Evolutionary conservation across 2,797 vertebrate genomes (phyloP).

Genomic region (Tarsius wallacei): DNA sequence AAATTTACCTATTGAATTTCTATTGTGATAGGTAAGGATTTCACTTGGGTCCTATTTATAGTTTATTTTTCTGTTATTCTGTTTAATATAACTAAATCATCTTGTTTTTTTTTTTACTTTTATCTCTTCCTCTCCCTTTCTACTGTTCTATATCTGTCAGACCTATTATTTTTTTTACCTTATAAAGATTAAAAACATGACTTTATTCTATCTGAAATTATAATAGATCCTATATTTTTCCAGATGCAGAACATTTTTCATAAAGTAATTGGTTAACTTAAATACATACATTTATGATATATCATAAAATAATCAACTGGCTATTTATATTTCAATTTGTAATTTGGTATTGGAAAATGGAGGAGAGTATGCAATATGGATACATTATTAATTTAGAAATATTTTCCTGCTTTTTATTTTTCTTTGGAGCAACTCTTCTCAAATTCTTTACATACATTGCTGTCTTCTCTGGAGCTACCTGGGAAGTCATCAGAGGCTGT

Average conservation of each 20-base stretch:
- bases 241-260: not conserved
- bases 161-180: not conserved
- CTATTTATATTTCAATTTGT: not conserved
- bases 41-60: not conserved
- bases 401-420: not conserved
- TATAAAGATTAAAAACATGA: not conserved
- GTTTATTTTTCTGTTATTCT: not conserved
- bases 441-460: not conserved
- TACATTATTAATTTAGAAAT: not conserved
- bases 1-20: not conserved
- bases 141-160: not conserved
- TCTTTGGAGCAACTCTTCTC: not conserved
- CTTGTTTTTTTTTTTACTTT: not conserved
- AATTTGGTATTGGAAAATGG: not conserved
- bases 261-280: not conserved
- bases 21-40: not conserved
- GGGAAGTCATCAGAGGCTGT: not conserved
- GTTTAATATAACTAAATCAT: not conserved
- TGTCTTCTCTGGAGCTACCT: not conserved
- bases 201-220: constrained; percentile 28
- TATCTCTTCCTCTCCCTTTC: not conserved
- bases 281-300: not conserved
- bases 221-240: not conserved
- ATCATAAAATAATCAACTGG: not conserved
- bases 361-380: not conserved